Evolutionary conservation across 2,797 vertebrate genomes (phyloP).

Genomic region (Sebastes aleutianus): DNA sequence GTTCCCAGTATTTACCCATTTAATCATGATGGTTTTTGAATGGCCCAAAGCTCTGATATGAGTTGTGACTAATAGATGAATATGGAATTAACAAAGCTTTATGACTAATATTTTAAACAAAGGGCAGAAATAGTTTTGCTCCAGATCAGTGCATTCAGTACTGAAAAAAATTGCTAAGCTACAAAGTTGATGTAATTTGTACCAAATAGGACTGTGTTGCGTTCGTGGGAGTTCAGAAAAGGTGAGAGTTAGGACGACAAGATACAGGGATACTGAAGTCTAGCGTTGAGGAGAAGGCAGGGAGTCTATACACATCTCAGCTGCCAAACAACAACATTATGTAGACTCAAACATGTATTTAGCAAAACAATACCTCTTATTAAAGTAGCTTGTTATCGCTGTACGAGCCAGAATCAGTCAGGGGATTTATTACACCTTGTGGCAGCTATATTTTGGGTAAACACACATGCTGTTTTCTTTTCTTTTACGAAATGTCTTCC

Average conservation of each 20-base stretch:
- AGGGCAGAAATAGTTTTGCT: not conserved
- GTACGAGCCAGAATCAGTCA: not conserved
- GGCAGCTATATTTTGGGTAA: too few relatives aligned
- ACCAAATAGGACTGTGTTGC: rapidly evolving
- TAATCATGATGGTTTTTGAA: too few relatives aligned
- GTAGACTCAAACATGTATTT: not conserved
- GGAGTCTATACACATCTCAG: too few relatives aligned
- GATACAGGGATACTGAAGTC: too few relatives aligned
- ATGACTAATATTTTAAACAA: not conserved
- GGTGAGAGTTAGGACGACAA: too few relatives aligned
- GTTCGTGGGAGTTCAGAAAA: too few relatives aligned
- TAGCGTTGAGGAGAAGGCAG: not conserved
- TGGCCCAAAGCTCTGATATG: not conserved
- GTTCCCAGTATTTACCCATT: too few relatives aligned
- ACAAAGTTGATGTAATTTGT: not conserved
- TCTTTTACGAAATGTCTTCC: too few relatives aligned
- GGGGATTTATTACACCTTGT: not conserved
- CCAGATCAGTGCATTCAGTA: not conserved
- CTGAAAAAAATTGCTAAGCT: not conserved
- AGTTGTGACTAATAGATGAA: not conserved
- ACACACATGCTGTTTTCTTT: too few relatives aligned
- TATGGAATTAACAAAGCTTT: not conserved
- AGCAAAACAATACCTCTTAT: not conserved
- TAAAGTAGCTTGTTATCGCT: not conserved
- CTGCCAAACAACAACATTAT: too few relatives aligned